Evolutionary conservation across 2,113 vertebrate genomes (phyloP).

Genomic region (Oreocharis arfaki): DNA sequence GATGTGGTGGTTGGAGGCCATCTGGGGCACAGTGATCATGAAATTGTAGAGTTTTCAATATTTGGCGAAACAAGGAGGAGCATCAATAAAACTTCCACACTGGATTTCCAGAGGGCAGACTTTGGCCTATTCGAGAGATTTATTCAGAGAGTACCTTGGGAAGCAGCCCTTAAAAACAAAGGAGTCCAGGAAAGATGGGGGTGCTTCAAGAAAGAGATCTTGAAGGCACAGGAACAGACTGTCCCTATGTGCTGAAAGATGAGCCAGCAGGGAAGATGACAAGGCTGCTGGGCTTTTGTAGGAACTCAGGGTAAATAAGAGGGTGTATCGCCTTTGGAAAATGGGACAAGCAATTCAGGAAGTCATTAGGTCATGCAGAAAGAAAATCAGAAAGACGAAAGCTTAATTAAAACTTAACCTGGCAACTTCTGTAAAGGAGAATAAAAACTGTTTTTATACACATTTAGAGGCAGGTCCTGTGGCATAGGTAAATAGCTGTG

Average conservation of each 20-base stretch:
- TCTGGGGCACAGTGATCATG: not conserved
- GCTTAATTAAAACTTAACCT: not conserved
- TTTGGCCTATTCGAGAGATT: not conserved
- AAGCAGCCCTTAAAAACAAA: not conserved
- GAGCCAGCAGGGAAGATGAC: not conserved
- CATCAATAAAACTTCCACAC: not conserved
- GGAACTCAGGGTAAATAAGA: not conserved
- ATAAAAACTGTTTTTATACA: not conserved
- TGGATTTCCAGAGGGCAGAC: fast-evolving
- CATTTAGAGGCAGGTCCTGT: not conserved
- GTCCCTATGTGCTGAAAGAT: not conserved
- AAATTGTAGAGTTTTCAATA: not conserved
- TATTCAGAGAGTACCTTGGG: not conserved
- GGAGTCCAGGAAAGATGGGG: not conserved
- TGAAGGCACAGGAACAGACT: not conserved
- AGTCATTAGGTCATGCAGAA: not conserved
- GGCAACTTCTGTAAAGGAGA: not conserved
- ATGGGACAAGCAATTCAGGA: not conserved
- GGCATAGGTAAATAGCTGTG: not conserved
- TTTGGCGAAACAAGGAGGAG: not conserved
- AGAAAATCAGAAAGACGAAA: not conserved
- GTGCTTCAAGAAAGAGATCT: not conserved
- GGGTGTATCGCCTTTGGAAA: not conserved
- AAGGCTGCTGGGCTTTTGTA: not conserved
- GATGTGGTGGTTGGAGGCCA: fast-evolving